Evolutionary conservation across 1,140 invertebrate genomes (phyloP), one percentile per base, ranked within the genome.

Genomic region (Protaetia brevitarsis): DNA sequence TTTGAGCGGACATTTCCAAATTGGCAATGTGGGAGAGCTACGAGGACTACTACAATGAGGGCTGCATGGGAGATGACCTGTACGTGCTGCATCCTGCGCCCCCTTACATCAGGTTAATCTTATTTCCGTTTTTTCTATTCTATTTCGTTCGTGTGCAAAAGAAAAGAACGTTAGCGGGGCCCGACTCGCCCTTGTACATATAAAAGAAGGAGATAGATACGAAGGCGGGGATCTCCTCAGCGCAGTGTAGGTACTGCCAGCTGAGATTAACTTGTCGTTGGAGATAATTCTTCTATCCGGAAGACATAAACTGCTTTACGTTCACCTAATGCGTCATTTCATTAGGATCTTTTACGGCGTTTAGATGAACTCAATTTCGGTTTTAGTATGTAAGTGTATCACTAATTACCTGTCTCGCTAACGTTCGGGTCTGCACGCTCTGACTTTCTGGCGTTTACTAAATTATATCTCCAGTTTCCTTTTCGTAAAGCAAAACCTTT

Each of bases 51-150:
- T 26, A 51, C 19, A 30, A 66, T 23, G 67, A 16, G 19, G 34
- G 11, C 21, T 51, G 58, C 16, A 26, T 23, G 56, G 28, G 16
- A 4, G 45, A 51, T 36, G 66, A 36, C 10, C 66, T 34, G 2
- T 64, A 51, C 41, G 56, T 63, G 11, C 59, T 63, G 23, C 61
- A 64, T 30, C 29, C 57, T 29, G 60, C 66, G 16, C 59, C 66
- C 26, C 30, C 61, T 66, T 62, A 66, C 66, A 65, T 70, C 56
- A 70, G 69, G 69, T 70, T 69, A 66, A 66, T 69, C 66, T 51
- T 41, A 69, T 66, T 66, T 69, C 64, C 62, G 31, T n/a, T n/a
- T n/a, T n/a, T n/a, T n/a, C n/a, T n/a, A n/a, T n/a, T n/a, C n/a
- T n/a, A n/a, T n/a, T n/a, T n/a, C n/a, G n/a, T n/a, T 37, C 34